A percentile compares a stretch with the other conserved stretches of the same genome.
Conservation (phyloP, 2,113 vertebrate species). For the Cettia cetti region DNA sequence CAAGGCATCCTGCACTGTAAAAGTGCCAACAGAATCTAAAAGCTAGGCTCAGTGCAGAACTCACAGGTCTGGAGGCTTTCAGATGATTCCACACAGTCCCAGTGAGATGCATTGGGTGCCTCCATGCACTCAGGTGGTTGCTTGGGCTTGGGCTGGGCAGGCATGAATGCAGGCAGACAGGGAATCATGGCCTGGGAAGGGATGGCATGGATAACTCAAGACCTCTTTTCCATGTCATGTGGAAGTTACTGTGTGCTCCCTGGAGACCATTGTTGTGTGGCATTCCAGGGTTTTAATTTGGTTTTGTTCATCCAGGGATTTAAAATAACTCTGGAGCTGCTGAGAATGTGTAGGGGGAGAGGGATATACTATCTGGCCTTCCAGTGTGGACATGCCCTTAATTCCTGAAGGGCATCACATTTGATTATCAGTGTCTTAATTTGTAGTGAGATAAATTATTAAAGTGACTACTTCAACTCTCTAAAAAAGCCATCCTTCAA, state of each 20-base stretch:
- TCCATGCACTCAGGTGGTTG: neutral
- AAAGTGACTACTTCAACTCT: slow-evolving; percentile 44
- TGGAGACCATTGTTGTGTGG: neutral
- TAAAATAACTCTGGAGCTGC: neutral
- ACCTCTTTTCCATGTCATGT: neutral
- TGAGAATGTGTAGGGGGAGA: neutral
- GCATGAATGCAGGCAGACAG: neutral
- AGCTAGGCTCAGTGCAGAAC: neutral
- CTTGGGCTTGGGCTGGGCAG: neutral
- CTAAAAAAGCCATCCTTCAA: neutral
- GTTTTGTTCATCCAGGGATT: neutral
- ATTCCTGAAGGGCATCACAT: slow-evolving; percentile 19
- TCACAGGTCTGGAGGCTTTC: neutral
- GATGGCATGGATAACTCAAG: neutral
- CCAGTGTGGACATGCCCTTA: neutral
- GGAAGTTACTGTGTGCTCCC: neutral
- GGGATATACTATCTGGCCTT: neutral
- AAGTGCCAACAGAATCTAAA: neutral
- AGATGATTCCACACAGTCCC: neutral
- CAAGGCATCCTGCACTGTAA: neutral
- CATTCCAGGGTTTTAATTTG: neutral
- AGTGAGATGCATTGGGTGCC: neutral
- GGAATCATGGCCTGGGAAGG: neutral
- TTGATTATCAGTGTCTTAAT: neutral
- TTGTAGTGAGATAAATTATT: slow-evolving; percentile 56